Evolutionary conservation across 2,888 invertebrate genomes (phyloP), one percentile per base, ranked within the genome.

Genomic region (Caenorhabditis doughertyi): DNA sequence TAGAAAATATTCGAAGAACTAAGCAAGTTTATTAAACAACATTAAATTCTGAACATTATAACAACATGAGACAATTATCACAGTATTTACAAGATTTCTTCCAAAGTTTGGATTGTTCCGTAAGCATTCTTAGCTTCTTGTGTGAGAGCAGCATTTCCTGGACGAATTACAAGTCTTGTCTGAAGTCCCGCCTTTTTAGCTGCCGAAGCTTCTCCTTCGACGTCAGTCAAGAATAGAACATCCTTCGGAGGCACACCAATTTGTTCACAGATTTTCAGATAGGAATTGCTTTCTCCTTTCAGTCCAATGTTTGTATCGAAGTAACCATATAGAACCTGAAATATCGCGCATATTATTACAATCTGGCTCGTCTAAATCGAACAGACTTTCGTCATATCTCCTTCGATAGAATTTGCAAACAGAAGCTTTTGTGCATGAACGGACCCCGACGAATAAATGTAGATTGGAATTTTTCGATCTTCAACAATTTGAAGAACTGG

Each of bases 401-500:
- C 97, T 55, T 94, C 94, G 21, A 93, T 93, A 2, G 96, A 95
- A 92, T 96, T 94, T 0, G 94, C 94, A 92, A 97, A 97, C 3
- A 97, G 94, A 11, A 97, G 93, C 92, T 96, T 95, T 92, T 98
- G 98, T 16, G 97, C 96, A 89, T 95, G 95, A 0, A 96, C 94
- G 72, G 96, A 96, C 58, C 97, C 97, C 29, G 97, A 97, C 0
- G 97, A 97, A 92, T 96, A 98, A 82, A 97, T 95, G 91, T 95
- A 96, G 62, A 97, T 93, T 84, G 94, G 94, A 42, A 94, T 94
- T 29, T 95, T 95, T 3, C 94, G 94, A 95, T 68, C 23, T 3
- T 25, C 25, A 23, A 97, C 95, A 79, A 94, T 93, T 90, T 95
- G 94, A 58, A 98, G 93, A 0, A 95, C 95, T 18, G 94, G 93